Conservation (phyloP, 2,888 invertebrate genomes). For the Amphiduros pacificus region DNA sequence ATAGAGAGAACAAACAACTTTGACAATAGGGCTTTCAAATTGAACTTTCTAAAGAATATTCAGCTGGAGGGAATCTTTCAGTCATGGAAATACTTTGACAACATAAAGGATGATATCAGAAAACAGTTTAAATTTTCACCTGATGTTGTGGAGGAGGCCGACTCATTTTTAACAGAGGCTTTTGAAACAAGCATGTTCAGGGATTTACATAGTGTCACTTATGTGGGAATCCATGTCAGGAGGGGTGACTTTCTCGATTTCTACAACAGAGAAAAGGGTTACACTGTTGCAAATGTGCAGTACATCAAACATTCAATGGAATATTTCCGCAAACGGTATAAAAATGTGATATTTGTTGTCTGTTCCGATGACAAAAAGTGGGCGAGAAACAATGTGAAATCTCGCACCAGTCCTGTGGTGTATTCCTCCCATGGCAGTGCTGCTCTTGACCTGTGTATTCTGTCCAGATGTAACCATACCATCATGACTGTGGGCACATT, state of each 20-base stretch:
- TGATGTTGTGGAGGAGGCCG: conserved; percentile 6
- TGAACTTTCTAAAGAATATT: conserved; percentile 31
- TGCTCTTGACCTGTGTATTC: conserved; percentile 26
- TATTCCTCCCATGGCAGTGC: conserved; percentile 21
- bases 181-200: conserved; percentile 25
- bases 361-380: conserved; percentile 30
- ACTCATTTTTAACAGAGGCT: conserved; percentile 18
- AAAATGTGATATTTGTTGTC: conserved; percentile 30
- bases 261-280: conserved; percentile 27
- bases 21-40: conserved; percentile 24
- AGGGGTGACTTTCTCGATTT: conserved; percentile 29
- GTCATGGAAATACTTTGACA: conserved; percentile 34
- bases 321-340: conserved; percentile 25
- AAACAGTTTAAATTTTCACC: conserved; percentile 24
- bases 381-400: conserved; percentile 18
- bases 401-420: conserved; percentile 14
- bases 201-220: conserved; percentile 7
- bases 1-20: conserved; percentile 26
- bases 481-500: conserved; percentile 34
- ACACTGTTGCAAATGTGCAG: conserved; percentile 20
- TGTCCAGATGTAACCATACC: conserved; percentile 32
- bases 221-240: conserved; percentile 31
- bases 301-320: conserved; percentile 28
- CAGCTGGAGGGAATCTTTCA: conserved; percentile 30
- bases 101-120: conserved; percentile 26